Base-by-base conservation (phyloP, 2,113 vertebrate genomes). In the Brachionichthys hirsutus region DNA sequence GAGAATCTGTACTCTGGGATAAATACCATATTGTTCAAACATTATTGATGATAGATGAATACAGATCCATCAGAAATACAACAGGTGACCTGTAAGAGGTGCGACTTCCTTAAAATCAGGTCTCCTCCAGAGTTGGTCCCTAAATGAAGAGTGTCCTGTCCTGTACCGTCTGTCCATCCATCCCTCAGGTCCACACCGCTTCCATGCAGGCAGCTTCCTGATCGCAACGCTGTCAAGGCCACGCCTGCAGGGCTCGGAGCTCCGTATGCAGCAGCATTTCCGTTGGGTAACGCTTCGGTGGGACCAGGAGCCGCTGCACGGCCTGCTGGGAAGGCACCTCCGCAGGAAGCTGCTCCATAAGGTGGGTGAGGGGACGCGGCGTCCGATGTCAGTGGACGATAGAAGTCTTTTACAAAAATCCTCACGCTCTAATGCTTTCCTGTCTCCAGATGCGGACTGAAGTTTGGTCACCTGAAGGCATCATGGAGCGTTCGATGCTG, bases 241-340 rank as follows among this genome's bases (percentile, higher is more conserved):
- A 54, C 91, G 92, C 41, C 94, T 98, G 5, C 95, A 95, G 73
- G 94, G 95, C 54, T 82, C 94, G 0, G 95, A 98, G 84, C 78
- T 97, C 73, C 87, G 93, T 68, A 93, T 95, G 35, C 95, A 98
- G 87, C 96, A 97, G 70, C 94, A 99, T 70, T 98, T 98, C 88
- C 94, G 94, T 69, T 99, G 96, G 97, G 94, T 96, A 30, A 94
- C 95, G 2, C 92, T 98, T 20, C 88, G 95, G 44, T 99, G 97
- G 95, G 96, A 98, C 53, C 89, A 91, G 3, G 95, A 99, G 62
- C 96, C 96, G 11, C 93, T 97, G 88, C 87, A 73, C 13, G 92
- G 93, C 62, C 89, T 98, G 75, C 93, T 98, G 77, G 93, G 89
- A 54, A 92, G 93, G 55, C 92, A 94, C 87, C 81, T 98, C 8